A percentile compares a stretch with the other conserved stretches of the same genome.
Evolutionary conservation across 2,888 invertebrate species (phyloP).

Genomic region (Axea sp.): DNA sequence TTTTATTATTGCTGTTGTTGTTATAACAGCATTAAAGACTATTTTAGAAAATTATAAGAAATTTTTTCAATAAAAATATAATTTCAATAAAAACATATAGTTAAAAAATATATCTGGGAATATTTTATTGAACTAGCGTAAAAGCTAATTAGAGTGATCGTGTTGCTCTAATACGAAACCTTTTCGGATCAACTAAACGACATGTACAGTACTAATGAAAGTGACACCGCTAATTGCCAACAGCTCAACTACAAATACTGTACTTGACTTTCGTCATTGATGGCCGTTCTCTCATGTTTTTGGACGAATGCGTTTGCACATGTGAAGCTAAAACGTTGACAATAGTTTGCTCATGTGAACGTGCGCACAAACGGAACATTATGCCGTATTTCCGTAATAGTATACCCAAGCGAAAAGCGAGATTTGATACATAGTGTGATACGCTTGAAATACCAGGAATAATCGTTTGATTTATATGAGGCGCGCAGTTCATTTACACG

Average conservation of each 20-base stretch:
- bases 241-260: conserved; percentile 49
- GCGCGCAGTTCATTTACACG: conserved; percentile 11
- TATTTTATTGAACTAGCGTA: too few species aligned
- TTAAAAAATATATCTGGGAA: too few species aligned
- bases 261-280: conserved; percentile 57
- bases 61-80: too few species aligned
- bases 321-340: conserved; percentile 40
- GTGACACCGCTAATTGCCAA: conserved; percentile 64
- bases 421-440: conserved; percentile 49
- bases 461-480: conserved; percentile 46
- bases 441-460: conserved; percentile 25
- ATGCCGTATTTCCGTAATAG: conserved; percentile 49
- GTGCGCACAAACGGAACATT: conserved; percentile 34
- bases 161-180: conserved; percentile 32
- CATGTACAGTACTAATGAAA: conserved; percentile 57
- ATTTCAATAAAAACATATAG: too few species aligned
- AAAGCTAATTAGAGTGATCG: conserved; percentile 38
- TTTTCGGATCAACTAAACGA: conserved; percentile 28
- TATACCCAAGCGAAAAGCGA: conserved; percentile 24
- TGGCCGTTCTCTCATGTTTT: conserved; percentile 41
- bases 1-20: too few species aligned
- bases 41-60: too few species aligned
- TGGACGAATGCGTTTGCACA: conserved; percentile 49
- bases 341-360: conserved; percentile 45
- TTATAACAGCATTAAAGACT: too few species aligned